Evolutionary conservation across 2,888 invertebrate genomes (phyloP), one percentile per base, ranked within the genome.

Genomic region (Temnothorax unifasciatus): DNA sequence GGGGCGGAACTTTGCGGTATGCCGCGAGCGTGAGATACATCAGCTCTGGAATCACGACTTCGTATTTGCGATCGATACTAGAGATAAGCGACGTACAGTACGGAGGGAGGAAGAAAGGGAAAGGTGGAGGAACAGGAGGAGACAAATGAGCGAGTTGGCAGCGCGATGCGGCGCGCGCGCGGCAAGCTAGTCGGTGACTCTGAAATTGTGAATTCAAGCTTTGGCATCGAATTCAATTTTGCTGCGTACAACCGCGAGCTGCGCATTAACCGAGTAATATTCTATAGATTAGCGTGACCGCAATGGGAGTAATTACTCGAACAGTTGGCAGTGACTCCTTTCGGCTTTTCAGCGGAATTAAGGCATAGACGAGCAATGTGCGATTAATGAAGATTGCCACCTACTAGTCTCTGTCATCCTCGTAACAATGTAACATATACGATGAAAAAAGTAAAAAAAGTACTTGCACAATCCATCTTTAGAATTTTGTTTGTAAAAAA

Each of bases 241-340:
- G 57, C 69, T 69, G 47, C 47, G 73, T 47, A 59, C 34, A 71
- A 79, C 57, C 79, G 44, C 79, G 59, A 34, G 34, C 21, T 71
- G 44, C 50, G n/a, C 79, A 73, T 71, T 59, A 79, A 79, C 57
- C 73, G 13, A 25, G 73, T 79, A 73, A 79, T 79, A 79, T 79
- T 79, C 79, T 73, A 79, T 59, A 73, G 79, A 79, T 79, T 79
- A 79, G 73, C 73, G 73, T 59, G 79, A 79, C 79, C 79, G n/a
- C 79, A 79, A 71, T 59, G 79, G 73, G 57, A 73, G 59, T 79
- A 79, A 79, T 79, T 79, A 79, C 79, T 57, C 38, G 57, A 73
- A 59, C 73, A 73, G 52, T 79, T 47, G 71, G 71, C 71, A 73
- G 71, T 59, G 79, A 73, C 34, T 47, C 69, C 59, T 47, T 73